Percentiles rank a stretch among this genome's conserved stretches.
phyloP scores from a whole-genome alignment of 2,797 vertebrate genomes.

The Platyrinchus mystaceus region DNA sequence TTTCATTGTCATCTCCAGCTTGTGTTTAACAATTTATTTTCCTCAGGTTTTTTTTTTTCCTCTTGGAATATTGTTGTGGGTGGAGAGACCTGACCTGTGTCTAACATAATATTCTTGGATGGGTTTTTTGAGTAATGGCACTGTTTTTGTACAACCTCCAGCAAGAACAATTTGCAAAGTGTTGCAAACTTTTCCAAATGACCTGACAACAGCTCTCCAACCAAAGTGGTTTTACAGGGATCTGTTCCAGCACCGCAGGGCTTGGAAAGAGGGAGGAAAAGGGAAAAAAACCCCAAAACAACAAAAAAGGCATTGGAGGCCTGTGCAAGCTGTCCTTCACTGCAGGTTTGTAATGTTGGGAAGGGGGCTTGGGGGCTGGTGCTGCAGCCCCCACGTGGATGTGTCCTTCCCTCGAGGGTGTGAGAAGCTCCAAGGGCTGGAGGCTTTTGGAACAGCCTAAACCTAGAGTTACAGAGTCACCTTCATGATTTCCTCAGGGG shows the following conservation, averaged over 20 bases:
- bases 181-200: slow-evolving; percentile 32
- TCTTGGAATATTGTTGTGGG: neutral
- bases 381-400: accelerated
- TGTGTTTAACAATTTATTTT: slow-evolving; percentile 2
- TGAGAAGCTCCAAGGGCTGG: neutral
- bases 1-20: slow-evolving; percentile 20
- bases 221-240: slow-evolving; percentile 15
- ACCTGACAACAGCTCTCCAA: slow-evolving; percentile 45
- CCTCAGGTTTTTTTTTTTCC: neutral
- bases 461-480: neutral
- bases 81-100: slow-evolving; percentile 4
- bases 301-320: neutral
- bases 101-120: neutral
- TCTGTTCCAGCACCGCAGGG: neutral
- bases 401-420: neutral
- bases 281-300: too few species aligned
- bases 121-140: neutral
- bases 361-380: neutral
- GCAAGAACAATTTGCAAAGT: slow-evolving; percentile 52
- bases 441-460: neutral
- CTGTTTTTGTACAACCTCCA: slow-evolving; percentile 31
- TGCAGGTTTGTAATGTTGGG: neutral
- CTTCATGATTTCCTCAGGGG: neutral
- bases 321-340: neutral
- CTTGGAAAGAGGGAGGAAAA: neutral